Evolutionary conservation across 1,140 invertebrate genomes (phyloP).

Genomic region (Oncopodura yosiiana): DNA sequence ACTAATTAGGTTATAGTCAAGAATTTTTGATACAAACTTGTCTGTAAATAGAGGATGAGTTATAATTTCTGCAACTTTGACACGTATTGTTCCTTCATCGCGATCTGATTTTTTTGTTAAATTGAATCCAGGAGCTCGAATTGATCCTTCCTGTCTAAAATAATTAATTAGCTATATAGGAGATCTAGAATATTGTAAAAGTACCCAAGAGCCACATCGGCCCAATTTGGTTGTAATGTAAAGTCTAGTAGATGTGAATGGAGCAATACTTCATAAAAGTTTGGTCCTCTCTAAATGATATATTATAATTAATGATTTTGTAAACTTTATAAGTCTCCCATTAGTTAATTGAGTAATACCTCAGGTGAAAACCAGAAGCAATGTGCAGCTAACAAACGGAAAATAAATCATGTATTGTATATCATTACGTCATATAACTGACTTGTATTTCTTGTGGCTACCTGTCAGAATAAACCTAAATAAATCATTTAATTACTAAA

Average conservation of each 20-base stretch:
- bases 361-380: slow-evolving; percentile 1
- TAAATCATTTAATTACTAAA: too few species aligned
- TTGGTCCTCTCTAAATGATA: too few species aligned
- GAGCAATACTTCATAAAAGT: slow-evolving; percentile 1
- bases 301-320: background rate
- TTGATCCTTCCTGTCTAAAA: slow-evolving; percentile 2
- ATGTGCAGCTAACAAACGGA: background rate
- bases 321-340: background rate
- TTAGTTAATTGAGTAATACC: background rate
- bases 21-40: background rate
- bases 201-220: background rate
- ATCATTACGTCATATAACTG: background rate
- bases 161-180: too few species aligned
- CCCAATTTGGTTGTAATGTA: background rate
- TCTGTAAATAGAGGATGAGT: background rate
- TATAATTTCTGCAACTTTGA: slow-evolving; percentile 6
- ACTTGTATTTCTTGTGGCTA: too few species aligned
- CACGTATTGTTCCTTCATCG: background rate
- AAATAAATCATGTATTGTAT: background rate
- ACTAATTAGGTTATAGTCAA: background rate
- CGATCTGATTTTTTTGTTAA: background rate
- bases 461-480: too few species aligned
- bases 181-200: too few species aligned
- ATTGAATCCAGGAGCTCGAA: background rate
- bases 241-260: slow-evolving; percentile 1